Conservation (phyloP, 2,888 invertebrate genomes). For the Meiosimyza decipiens region DNA sequence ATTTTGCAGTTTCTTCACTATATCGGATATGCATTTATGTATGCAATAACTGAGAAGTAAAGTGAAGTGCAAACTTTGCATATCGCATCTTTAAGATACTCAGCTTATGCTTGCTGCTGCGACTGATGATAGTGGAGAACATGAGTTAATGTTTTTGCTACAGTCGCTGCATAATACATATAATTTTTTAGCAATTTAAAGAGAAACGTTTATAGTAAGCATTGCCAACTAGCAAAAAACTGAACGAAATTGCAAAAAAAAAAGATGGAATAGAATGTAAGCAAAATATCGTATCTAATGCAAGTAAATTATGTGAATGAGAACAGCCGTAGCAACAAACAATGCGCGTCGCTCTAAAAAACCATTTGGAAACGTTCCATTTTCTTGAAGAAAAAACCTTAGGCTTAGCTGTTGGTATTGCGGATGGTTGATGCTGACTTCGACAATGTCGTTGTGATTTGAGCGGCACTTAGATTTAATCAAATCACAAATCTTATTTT, state of each 20-base stretch:
- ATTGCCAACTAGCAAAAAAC: constrained; percentile 19
- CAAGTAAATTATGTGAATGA: constrained; percentile 29
- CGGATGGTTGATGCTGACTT: too few species aligned
- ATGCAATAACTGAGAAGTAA: too few species aligned
- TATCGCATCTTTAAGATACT: constrained; percentile 12
- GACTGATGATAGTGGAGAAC: not conserved
- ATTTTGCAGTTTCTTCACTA: too few species aligned
- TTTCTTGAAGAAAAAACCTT: too few species aligned
- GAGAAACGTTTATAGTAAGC: constrained; percentile 17
- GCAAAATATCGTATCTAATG: not conserved
- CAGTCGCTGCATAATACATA: not conserved
- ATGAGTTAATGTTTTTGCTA: too few species aligned
- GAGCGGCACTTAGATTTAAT: too few species aligned
- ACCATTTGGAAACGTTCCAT: constrained; percentile 20
- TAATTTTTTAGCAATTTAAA: constrained; percentile 15
- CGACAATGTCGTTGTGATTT: too few species aligned
- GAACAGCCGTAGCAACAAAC: constrained; percentile 10
- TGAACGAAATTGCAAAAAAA: not conserved
- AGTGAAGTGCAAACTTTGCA: constrained; percentile 1
- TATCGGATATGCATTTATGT: too few species aligned
- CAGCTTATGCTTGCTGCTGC: constrained; percentile 2
- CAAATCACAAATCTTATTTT: too few species aligned
- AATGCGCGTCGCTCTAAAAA: not conserved
- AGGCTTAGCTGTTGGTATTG: too few species aligned
- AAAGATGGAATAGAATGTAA: not conserved